Evolutionary conservation across 2,113 vertebrate genomes (phyloP), one percentile per base, ranked within the genome.

Genomic region (Chunga burmeisteri): DNA sequence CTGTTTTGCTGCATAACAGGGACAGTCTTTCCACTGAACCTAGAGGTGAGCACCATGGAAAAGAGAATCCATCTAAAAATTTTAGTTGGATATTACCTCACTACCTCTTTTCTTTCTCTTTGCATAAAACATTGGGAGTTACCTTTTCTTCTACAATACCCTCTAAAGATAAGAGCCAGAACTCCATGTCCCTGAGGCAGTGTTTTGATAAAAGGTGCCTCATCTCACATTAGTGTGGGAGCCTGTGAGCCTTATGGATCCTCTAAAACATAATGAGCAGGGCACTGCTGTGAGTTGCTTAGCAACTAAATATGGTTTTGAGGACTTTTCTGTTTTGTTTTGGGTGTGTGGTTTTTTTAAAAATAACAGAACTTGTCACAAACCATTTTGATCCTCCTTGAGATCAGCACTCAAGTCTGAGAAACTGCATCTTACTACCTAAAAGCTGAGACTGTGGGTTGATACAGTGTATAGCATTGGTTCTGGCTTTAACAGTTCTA

Each of bases 301-400:
- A 89, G 95, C 94, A 97, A 96, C 74, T 56, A 85, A 81, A 65
- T 62, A 87, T 13, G 50, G 53, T 19, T 96, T 81, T 42, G 70
- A 68, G 58, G 2, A 0, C 15, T 10, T 13, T 25, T 66, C 42
- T 29, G 15, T 58, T 77, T 79, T 61, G 32, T 10, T 71, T 85
- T 16, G 18, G 56, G 63, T 81, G 46, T 81, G 47, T 47, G 49
- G 8, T 5, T 62, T 56, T 81, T 67, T 82, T 79, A 14, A 1
- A 65, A 67, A 79, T 67, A 89, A 94, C 19, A 87, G 44, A 94
- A 89, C 78, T 94, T 91, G 49, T 50, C 73, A 84, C 44, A 94
- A 81, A 79, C 17, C 30, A 55, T 82, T 95, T 58, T 61, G 36
- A 92, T 86, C 56, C 34, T 95, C 65, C 83, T 61, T 9, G 8